phyloP scores from a whole-genome alignment of 2,888 invertebrate genomes.

The Apamea epomidion region DNA sequence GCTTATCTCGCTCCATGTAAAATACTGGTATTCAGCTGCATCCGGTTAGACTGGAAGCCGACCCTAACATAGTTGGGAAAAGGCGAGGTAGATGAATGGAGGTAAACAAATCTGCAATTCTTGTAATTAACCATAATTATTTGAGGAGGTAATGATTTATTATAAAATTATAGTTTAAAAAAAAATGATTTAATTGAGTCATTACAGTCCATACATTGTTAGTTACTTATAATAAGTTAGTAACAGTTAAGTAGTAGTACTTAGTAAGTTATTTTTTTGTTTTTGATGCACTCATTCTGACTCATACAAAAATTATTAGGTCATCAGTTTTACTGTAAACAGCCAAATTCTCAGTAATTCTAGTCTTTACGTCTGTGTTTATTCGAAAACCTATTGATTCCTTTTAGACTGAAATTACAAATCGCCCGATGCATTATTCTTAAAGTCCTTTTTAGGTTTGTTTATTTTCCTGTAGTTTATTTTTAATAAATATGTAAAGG shows the following conservation, averaged over 20 bases:
- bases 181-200: too few relatives aligned
- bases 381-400: conserved; percentile 1
- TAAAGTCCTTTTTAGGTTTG: conserved; percentile 9
- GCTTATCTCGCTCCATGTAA: too few relatives aligned
- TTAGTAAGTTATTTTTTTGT: too few relatives aligned
- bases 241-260: too few relatives aligned
- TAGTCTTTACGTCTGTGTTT: background rate
- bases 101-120: background rate
- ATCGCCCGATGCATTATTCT: background rate
- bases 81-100: too few relatives aligned
- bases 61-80: too few relatives aligned
- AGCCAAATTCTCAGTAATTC: conserved; percentile 13
- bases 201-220: too few relatives aligned
- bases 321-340: conserved; percentile 5
- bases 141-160: background rate
- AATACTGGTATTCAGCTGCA: too few relatives aligned
- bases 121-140: background rate
- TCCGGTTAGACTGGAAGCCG: too few relatives aligned
- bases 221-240: too few relatives aligned
- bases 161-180: background rate
- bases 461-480: conserved; percentile 43
- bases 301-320: conserved; percentile 13
- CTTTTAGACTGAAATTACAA: background rate
- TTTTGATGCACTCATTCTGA: conserved; percentile 9
- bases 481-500: conserved; percentile 14